Evolutionary conservation across 2,113 vertebrate species (phyloP).

Genomic region (Ondatra zibethicus): DNA sequence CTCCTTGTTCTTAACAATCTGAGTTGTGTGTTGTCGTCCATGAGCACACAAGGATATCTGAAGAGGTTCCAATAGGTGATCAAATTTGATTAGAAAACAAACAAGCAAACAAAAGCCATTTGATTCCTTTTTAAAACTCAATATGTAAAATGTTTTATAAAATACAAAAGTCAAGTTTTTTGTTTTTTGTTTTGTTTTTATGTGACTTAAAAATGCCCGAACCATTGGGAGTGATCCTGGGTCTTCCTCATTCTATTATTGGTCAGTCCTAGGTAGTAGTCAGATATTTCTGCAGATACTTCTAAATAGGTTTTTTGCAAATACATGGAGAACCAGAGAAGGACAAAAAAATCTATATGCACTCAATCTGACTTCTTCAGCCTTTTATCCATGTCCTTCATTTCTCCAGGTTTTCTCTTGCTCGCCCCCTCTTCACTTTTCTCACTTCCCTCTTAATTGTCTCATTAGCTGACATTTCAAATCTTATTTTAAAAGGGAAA

Average conservation of each 20-base stretch:
- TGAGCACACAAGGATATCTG: neutral
- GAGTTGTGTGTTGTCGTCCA: neutral
- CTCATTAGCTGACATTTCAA: neutral
- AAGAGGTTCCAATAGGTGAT: neutral
- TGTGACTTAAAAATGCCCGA: neutral
- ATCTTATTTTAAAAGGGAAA: neutral
- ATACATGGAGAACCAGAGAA: neutral
- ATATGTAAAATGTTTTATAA: neutral
- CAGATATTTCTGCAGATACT: neutral
- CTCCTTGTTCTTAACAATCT: neutral
- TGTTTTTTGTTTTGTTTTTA: neutral
- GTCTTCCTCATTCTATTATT: slow-evolving; percentile 16
- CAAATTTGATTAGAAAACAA: neutral
- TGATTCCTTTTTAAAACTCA: slow-evolving; percentile 2
- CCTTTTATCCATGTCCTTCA: neutral
- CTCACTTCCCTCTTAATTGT: neutral
- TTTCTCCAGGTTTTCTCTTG: neutral
- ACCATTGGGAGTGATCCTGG: neutral
- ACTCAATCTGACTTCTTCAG: neutral
- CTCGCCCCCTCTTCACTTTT: neutral
- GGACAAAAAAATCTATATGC: neutral
- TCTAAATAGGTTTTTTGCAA: slow-evolving; percentile 37
- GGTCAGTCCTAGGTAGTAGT: neutral
- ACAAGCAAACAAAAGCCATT: neutral
- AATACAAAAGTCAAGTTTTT: neutral